These are phyloP conservation scores for Pedionomus torquatus DNA, from an alignment of 2,113 vertebrate genomes.

Conservation along the genomic window DNA sequence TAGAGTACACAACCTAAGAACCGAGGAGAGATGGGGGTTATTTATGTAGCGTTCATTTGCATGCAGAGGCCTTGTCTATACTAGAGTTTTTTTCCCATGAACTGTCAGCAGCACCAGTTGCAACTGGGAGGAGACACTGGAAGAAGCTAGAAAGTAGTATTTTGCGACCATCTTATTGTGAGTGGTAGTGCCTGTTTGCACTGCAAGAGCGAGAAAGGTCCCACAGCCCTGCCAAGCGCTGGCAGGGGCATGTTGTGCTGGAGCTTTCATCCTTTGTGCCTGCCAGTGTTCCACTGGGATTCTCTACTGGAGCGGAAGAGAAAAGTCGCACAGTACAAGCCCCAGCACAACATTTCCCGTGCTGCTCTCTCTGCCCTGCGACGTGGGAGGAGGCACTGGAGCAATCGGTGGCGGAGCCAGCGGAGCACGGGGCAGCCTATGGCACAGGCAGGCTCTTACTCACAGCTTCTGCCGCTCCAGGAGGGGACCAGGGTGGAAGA, in stretches of 20 bases:
- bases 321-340: neutral
- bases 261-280: conserved; percentile 32
- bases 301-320: neutral
- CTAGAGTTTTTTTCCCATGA: conserved; percentile 50
- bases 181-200: neutral
- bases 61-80: conserved; percentile 31
- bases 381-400: neutral
- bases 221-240: conserved; percentile 9
- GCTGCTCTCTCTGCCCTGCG: neutral
- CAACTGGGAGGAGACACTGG: conserved; percentile 25
- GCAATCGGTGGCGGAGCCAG: neutral
- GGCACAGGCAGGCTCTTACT: neutral
- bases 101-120: conserved; percentile 24
- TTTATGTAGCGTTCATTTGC: conserved; percentile 51
- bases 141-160: neutral
- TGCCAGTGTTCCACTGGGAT: conserved; percentile 9
- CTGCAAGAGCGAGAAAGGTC: neutral
- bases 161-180: neutral
- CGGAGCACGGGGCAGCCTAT: neutral
- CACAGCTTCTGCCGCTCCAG: neutral
- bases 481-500: neutral
- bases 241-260: neutral
- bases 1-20: conserved; percentile 49
- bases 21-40: conserved; percentile 46
- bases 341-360: neutral